A percentile compares a stretch with the other conserved stretches of the same genome.
Conservation (phyloP, 2,888 invertebrate genomes). For the Drosophila macrospina region DNA sequence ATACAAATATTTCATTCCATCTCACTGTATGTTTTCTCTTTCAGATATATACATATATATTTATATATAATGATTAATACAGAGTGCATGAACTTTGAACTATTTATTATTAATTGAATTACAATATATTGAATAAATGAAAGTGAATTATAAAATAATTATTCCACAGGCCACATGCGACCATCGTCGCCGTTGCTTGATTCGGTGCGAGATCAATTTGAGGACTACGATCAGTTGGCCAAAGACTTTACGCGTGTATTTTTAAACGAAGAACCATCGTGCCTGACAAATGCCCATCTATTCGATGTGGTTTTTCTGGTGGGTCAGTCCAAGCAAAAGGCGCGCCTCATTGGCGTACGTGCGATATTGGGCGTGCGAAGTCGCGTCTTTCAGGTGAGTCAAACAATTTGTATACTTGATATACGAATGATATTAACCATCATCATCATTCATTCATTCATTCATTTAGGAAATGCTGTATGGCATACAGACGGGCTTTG, state of each 20-base stretch:
- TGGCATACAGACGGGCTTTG: slow-evolving; percentile 96
- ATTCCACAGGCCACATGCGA: slow-evolving; percentile 96
- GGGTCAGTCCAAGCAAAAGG: slow-evolving; percentile 96
- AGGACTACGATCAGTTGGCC: slow-evolving; percentile 96
- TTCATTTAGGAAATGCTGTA: slow-evolving; percentile 93
- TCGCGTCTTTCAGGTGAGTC: slow-evolving; percentile 87
- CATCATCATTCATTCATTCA: too few relatives aligned
- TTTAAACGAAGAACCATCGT: slow-evolving; percentile 92
- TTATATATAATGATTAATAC: not conserved
- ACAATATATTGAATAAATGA: too few relatives aligned
- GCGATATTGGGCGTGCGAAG: slow-evolving; percentile 96
- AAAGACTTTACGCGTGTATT: slow-evolving; percentile 96
- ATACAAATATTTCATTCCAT: too few relatives aligned
- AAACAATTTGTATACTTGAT: too few relatives aligned
- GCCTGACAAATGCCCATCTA: slow-evolving; percentile 91
- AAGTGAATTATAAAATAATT: too few relatives aligned
- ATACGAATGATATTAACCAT: too few relatives aligned
- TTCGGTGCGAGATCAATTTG: slow-evolving; percentile 96
- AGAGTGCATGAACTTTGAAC: not conserved
- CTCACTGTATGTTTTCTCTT: not conserved
- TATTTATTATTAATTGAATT: too few relatives aligned
- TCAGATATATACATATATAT: not conserved
- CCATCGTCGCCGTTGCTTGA: slow-evolving; percentile 96
- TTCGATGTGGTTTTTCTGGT: slow-evolving; percentile 97
- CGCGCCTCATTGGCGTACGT: slow-evolving; percentile 94